phyloP scores from a whole-genome alignment of 2,113 vertebrate genomes.

The Nasalis larvatus region DNA sequence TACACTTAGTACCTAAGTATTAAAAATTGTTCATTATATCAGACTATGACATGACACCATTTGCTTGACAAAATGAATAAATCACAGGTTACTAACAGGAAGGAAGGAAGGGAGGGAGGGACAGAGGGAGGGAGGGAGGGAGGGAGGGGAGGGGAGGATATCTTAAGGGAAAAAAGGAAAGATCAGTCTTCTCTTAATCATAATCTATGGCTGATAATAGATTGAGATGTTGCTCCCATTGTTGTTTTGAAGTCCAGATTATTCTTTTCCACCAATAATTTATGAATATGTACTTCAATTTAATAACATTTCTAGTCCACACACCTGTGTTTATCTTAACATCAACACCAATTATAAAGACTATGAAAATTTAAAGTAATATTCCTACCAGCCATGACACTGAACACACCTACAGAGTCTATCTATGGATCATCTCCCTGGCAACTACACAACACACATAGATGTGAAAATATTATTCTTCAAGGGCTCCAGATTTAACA shows the following conservation, averaged over 20 bases:
- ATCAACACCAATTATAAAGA: constrained; percentile 9
- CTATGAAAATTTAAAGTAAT: background rate
- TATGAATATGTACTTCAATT: constrained; percentile 24
- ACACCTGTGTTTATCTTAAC: constrained; percentile 26
- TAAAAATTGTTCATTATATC: background rate
- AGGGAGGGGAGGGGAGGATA: background rate
- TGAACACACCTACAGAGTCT: background rate
- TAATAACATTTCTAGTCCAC: constrained; percentile 26
- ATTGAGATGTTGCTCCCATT: background rate
- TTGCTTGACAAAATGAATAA: constrained; percentile 10
- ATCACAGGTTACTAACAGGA: background rate
- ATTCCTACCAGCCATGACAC: constrained; percentile 6
- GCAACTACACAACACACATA: constrained; percentile 15
- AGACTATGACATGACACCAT: background rate
- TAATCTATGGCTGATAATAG: background rate
- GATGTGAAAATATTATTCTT: constrained; percentile 33
- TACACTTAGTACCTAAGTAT: background rate
- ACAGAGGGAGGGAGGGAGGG: fast-evolving
- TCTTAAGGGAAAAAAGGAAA: background rate
- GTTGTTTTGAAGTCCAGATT: constrained; percentile 14
- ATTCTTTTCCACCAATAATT: background rate
- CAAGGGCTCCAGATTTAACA: constrained; percentile 57
- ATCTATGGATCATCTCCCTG: background rate
- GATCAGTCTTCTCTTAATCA: constrained; percentile 8
- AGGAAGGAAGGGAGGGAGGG: too few species aligned